Evolutionary conservation across 2,113 vertebrate genomes (phyloP).

Genomic region (human (Homo sapiens)): GRCh38 chr14:35894501-35895000

Average conservation of each 20-base stretch:
- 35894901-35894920: too few relatives aligned
- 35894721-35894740: not conserved
- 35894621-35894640: not conserved
- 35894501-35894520: not conserved
- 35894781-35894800: not conserved
- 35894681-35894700: not conserved
- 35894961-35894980: too few relatives aligned
- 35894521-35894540: not conserved
- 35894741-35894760: not conserved
- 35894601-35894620: too few relatives aligned
- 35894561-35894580: not conserved
- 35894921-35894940: too few relatives aligned
- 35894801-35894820: not conserved
- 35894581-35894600: not conserved
- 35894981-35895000: too few relatives aligned
- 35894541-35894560: not conserved
- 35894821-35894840: too few relatives aligned
- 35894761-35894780: not conserved
- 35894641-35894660: not conserved
- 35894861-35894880: not conserved
- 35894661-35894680: not conserved
- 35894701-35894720: not conserved
- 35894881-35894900: too few relatives aligned
- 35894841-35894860: not conserved
- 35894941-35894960: too few relatives aligned